These are phyloP conservation scores for Bucco capensis DNA, from an alignment of 2,113 vertebrate genomes.

Conservation along the genomic window DNA sequence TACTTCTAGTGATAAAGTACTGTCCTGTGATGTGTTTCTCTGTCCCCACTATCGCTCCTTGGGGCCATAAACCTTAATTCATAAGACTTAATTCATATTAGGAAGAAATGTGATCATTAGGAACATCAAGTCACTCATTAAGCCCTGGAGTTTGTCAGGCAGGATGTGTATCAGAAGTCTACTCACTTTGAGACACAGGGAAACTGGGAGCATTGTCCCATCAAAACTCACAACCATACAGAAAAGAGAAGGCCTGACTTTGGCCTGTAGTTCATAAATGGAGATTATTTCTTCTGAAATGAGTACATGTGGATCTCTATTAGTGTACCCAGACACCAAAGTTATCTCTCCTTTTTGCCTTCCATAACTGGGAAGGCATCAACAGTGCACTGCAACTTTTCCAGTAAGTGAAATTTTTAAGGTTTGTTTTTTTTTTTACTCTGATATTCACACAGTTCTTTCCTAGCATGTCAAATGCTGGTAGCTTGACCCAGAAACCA, in stretches of 20 bases:
- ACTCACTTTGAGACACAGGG: neutral
- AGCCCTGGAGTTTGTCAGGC: neutral
- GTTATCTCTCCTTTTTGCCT: neutral
- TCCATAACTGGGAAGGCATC: neutral
- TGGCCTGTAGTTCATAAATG: neutral
- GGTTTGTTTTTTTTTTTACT: neutral
- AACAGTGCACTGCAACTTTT: rapidly evolving
- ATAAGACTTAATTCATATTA: neutral
- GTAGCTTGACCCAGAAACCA: neutral
- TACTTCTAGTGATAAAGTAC: neutral
- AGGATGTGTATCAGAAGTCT: neutral
- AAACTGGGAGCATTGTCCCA: neutral
- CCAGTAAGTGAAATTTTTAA: neutral
- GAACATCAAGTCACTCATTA: neutral
- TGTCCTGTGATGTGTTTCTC: neutral
- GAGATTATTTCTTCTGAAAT: neutral
- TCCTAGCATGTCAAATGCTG: neutral
- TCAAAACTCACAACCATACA: neutral
- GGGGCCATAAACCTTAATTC: neutral
- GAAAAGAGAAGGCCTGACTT: neutral
- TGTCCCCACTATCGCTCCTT: neutral
- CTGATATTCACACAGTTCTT: neutral
- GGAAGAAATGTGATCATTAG: neutral
- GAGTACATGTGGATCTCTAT: neutral
- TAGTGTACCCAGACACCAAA: neutral